phyloP scores from a whole-genome alignment of 2,888 invertebrate genomes.

The Diabrotica balteata region DNA sequence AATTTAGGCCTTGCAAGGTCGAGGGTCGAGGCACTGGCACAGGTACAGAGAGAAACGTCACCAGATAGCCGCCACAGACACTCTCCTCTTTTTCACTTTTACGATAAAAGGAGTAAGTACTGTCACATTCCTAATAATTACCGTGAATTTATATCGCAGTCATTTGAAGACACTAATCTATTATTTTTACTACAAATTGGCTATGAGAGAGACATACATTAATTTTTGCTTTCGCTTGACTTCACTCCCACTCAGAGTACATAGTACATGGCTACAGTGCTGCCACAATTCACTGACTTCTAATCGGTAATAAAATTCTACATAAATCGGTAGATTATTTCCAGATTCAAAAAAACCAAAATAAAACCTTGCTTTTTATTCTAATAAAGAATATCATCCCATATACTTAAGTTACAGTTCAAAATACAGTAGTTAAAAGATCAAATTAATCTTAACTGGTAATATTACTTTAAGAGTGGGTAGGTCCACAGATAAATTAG shows the following conservation, averaged over 20 bases:
- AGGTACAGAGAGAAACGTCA: constrained; percentile 61
- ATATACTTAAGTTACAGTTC: too few species aligned
- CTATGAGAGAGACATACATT: constrained; percentile 45
- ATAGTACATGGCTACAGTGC: constrained; percentile 46
- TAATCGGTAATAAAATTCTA: too few species aligned
- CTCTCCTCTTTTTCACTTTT: constrained; percentile 15
- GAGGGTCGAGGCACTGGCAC: constrained; percentile 55
- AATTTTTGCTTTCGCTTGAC: constrained; percentile 52
- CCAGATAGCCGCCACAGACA: constrained; percentile 54
- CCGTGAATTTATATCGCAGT: constrained; percentile 28
- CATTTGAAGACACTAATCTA: constrained; percentile 26
- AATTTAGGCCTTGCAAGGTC: constrained; percentile 50
- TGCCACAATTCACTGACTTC: too few species aligned
- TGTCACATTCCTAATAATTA: constrained; percentile 49
- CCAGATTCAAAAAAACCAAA: too few species aligned
- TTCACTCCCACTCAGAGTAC: constrained; percentile 60
- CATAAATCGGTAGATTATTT: too few species aligned
- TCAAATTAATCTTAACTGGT: too few species aligned
- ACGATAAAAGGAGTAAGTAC: constrained; percentile 10
- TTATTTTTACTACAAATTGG: constrained; percentile 38
- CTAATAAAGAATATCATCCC: too few species aligned
- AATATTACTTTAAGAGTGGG: too few species aligned
- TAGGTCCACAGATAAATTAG: too few species aligned
- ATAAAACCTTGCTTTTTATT: too few species aligned
- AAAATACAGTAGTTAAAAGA: too few species aligned